phyloP scores from a whole-genome alignment of 1,140 invertebrate genomes.

The Drosophila littoralis region DNA sequence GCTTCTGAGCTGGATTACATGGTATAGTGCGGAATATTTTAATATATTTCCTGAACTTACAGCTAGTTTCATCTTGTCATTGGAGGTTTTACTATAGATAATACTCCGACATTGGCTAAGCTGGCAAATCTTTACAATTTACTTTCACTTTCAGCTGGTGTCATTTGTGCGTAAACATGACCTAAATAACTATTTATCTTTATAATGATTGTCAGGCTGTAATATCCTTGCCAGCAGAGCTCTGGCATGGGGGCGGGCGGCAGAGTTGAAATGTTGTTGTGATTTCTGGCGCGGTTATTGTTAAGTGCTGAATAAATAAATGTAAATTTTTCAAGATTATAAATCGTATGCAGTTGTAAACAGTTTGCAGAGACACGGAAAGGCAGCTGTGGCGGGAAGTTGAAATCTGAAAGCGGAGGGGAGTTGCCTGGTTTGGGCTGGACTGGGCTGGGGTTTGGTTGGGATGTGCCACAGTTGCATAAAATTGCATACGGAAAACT shows the following conservation, averaged over 20 bases:
- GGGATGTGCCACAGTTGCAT: conserved; percentile 78
- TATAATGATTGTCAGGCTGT: conserved; percentile 26
- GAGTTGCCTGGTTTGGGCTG: conserved; percentile 3
- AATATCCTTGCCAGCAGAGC: not conserved
- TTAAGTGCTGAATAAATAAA: conserved; percentile 75
- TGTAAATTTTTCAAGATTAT: conserved; percentile 80
- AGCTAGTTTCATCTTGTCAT: too few species aligned
- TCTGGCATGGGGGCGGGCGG: not conserved
- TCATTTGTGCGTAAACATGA: conserved; percentile 7
- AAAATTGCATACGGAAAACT: conserved; percentile 80
- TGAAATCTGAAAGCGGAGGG: not conserved
- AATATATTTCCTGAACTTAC: too few species aligned
- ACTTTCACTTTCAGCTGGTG: conserved; percentile 6
- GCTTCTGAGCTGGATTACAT: too few species aligned
- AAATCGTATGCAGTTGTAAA: conserved; percentile 82
- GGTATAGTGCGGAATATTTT: too few species aligned
- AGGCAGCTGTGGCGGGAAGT: conserved; percentile 38
- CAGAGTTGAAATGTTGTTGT: conserved; percentile 22
- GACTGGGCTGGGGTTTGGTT: not conserved
- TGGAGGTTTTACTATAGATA: too few species aligned
- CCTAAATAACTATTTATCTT: conserved; percentile 12
- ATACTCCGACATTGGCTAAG: not conserved
- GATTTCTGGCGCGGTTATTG: conserved; percentile 55
- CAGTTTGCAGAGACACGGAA: conserved; percentile 53
- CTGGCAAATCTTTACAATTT: not conserved